Base-by-base conservation (phyloP, 1,140 invertebrate genomes). In the Drosophila dunni region DNA sequence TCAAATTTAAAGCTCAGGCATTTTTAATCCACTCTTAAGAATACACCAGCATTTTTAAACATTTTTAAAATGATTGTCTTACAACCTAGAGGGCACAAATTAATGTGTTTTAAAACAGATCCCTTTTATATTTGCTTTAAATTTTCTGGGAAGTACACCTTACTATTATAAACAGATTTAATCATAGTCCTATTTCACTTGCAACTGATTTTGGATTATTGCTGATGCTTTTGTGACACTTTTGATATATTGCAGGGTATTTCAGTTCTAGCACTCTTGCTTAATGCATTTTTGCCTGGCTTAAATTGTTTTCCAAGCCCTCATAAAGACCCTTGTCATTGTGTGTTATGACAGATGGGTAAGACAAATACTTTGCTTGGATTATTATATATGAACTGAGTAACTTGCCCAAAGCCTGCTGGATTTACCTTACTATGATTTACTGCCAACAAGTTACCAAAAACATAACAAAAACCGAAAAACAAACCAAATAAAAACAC, bases 371-470 rank as follows among this genome's bases (percentile, higher is more conserved):
- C 45, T 46, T 33, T 42, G 36, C 8, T 4, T 44, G 11, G 10
- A 20, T 42, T 9, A 46, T 13, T 54, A 6, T 54, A 53, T 17
- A 45, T 58, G 20, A 61, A 56, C 60, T 54, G 11, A 62, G 33
- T 33, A 13, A 51, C 36, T 61, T 15, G 34, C 9, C 29, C 17
- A 45, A 70, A 70, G 40, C 60, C 50, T 17, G 2, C 3, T 51
- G 46, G 70, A 73, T 42, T 29, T 69, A 69, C 34, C 34, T 57
- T 56, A 33, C 57, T 56, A 74, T 74, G 71, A 74, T 69, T 74
- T 74, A 69, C 42, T 44, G 34, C 34, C 17, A 33, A 20, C 34
- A 10, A 42, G 40, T 54, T 38, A 53, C 42, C 6, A 64, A 63
- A 33, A 40, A 11, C 54, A 20, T 46, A 24, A 53, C 48, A 68